phyloP scores from a whole-genome alignment of 2,113 vertebrate species.

The Callipepla squamata region DNA sequence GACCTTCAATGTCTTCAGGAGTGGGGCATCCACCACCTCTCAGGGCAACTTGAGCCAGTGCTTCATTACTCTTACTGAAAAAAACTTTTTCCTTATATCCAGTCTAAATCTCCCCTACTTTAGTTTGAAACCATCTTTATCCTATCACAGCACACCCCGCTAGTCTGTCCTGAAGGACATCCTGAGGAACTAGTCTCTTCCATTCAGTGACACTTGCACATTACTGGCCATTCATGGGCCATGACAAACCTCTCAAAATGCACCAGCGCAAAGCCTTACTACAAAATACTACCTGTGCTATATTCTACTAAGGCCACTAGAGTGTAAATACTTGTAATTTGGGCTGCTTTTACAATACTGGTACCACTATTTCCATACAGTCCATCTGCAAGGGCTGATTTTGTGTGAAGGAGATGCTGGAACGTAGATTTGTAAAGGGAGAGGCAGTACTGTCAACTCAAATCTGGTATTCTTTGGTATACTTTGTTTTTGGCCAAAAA shows the following conservation, averaged over 20 bases:
- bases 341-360: background rate
- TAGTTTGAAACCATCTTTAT: too few relatives aligned
- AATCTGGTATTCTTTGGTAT: background rate
- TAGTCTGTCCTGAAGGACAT: too few relatives aligned
- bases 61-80: too few relatives aligned
- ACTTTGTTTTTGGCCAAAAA: conserved; percentile 17
- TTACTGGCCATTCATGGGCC: background rate
- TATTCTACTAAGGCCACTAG: background rate
- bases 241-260: background rate
- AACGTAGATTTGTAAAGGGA: background rate
- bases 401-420: background rate
- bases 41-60: too few relatives aligned
- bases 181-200: background rate
- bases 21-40: too few relatives aligned
- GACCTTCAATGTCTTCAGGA: too few relatives aligned
- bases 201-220: background rate
- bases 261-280: background rate
- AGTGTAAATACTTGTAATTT: background rate
- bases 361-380: background rate
- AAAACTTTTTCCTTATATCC: too few relatives aligned
- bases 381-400: background rate
- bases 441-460: background rate
- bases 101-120: too few relatives aligned
- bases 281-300: background rate
- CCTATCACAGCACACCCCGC: too few relatives aligned